Base-by-base conservation (phyloP, 1,140 invertebrate genomes). In the Notospermus geniculatus region DNA sequence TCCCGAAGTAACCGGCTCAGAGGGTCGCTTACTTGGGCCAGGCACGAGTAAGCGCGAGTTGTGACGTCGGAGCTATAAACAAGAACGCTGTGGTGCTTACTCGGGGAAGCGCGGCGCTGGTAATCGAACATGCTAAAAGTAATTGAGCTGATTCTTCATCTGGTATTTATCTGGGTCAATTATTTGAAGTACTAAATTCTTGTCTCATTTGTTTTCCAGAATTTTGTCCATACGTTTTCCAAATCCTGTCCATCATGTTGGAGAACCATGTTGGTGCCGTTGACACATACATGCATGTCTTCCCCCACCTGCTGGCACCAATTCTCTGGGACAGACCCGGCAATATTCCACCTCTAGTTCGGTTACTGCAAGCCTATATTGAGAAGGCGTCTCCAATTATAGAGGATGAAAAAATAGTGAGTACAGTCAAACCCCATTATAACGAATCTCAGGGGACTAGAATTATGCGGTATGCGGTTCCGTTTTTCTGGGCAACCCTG, bases 171-270 rank as follows among this genome's bases (percentile, higher is more conserved):
- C 11, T 43, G 39, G 39, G 39, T 43, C 11, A 43, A 13, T 43
- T 43, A 19, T 43, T n/a, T n/a, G n/a, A n/a, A n/a, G n/a, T n/a
- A n/a, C n/a, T n/a, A n/a, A n/a, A n/a, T n/a, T n/a, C n/a, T n/a
- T n/a, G n/a, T n/a, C n/a, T n/a, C n/a, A n/a, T n/a, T n/a, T n/a
- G 53, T 66, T 57, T 60, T 19, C 62, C 59, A 91, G 95, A 98
- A 83, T 98, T 98, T 84, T 89, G 97, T 79, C 95, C 95, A 0
- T 98, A 98, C 80, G 91, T 95, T 36, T 97, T 98, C 79, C 95
- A 98, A 91, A 88, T 99, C 75, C 82, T 98, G 32, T 93, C 94
- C 0, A 83, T 98, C 4, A 82, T 98, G 32, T 84, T 98, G 76
- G 94, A 98, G 82, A 82, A 93, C 58, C 89, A 91, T 63, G 75